Evolutionary conservation across 2,888 invertebrate genomes (phyloP), one percentile per base, ranked within the genome.

Genomic region (Unio delphinus): DNA sequence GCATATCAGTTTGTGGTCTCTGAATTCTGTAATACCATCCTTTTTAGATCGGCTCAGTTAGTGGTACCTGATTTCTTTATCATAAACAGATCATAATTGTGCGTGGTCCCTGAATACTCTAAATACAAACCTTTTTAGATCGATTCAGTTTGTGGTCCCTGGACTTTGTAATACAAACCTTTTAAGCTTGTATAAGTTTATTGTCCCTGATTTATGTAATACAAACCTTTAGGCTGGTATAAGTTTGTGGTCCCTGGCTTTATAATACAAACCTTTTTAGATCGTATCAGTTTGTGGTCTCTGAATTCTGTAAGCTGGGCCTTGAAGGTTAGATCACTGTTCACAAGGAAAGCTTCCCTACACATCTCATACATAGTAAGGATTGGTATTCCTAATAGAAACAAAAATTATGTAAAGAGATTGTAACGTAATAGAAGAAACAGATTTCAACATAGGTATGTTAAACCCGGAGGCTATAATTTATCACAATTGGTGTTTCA

Each of bases 221-320:
- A 57, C 59, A 28, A 69, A 89, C 90, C 83, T 96, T 93, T 94
- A 95, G 69, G 93, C 93, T 89, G 94, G 94, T 6, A 98, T 93
- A 81, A 99, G 92, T 89, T 97, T 96, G 90, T 99, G 99, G 90
- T 99, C 98, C 65, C 95, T 91, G 90, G 98, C 99, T 91, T 99
- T 23, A 23, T 23, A 23, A 34, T 34, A 57, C 59, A 28, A 69
- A 89, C 90, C 83, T 96, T 93, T 86, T 94, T 95, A 69, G 93
- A 93, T 89, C 94, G 95, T 6, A 98, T 93, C 82, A 99, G 92
- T 89, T 97, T 96, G 90, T 99, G 99, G 90, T 99, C 98, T 64
- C 95, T 91, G 90, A 98, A 99, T 91, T 99, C 99, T 0, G 95
- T 97, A 4, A 99, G 92, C 86, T 98, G 97, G 7, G 97, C 95